Percentiles rank a stretch among this genome's conserved stretches.
Evolutionary conservation across 2,797 vertebrate genomes (phyloP).

Genomic region (Diglossa cyanea): DNA sequence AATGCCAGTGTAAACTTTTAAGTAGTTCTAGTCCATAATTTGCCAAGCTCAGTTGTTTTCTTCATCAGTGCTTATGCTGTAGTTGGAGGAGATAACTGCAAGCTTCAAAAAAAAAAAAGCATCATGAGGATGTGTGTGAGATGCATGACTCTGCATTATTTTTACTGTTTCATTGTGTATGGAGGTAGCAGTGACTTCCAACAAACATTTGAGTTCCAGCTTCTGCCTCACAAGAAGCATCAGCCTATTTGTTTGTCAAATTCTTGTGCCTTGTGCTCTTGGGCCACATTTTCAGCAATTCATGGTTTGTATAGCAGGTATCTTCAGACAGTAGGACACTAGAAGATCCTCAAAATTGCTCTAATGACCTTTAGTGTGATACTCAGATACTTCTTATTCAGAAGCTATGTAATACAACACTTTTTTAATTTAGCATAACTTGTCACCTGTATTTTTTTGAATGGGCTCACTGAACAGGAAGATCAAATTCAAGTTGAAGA

Average conservation of each 20-base stretch:
- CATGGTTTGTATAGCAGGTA: neutral
- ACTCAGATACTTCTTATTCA: neutral
- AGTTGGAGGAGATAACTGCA: neutral
- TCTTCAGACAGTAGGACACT: neutral
- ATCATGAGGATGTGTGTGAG: neutral
- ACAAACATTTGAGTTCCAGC: neutral
- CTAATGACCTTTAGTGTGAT: neutral
- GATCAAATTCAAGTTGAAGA: neutral
- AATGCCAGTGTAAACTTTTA: neutral
- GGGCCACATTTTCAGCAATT: neutral
- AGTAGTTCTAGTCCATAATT: neutral
- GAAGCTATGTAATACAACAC: neutral
- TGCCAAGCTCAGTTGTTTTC: neutral
- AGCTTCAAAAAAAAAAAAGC: neutral
- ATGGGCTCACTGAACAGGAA: neutral
- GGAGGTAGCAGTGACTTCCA: neutral
- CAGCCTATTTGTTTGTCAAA: neutral
- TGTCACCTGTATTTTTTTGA: neutral
- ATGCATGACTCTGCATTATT: neutral
- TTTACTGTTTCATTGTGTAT: neutral
- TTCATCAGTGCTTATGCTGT: rapidly evolving
- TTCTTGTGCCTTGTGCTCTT: neutral
- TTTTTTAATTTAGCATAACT: neutral
- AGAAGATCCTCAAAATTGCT: neutral
- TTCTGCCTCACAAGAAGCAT: neutral